Conservation (phyloP, 35 echinoderm and acorn worm species). For the Holothuria glaberrima region DNA sequence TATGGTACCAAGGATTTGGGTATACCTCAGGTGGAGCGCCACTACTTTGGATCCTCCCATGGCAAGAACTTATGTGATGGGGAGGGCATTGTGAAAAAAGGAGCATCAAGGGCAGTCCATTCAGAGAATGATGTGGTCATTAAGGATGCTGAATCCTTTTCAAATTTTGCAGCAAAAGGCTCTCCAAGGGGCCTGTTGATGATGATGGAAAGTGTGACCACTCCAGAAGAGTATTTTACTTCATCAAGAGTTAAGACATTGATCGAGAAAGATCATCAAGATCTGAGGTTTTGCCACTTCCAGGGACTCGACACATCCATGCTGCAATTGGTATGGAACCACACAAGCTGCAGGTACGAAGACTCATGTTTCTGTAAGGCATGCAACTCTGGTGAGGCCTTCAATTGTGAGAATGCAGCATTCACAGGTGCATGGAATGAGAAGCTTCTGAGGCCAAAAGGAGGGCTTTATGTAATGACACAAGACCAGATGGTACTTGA, state of each 20-base stretch:
- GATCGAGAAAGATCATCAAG: neutral
- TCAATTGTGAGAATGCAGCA: neutral
- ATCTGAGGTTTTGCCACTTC: neutral
- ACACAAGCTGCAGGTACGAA: neutral
- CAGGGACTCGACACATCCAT: neutral
- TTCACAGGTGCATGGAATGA: neutral
- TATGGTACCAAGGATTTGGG: neutral
- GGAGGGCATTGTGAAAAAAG: neutral
- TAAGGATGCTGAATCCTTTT: neutral
- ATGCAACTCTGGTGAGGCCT: neutral
- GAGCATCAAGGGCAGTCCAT: neutral
- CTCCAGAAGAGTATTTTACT: neutral
- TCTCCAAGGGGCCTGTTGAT: neutral
- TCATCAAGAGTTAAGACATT: neutral
- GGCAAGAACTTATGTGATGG: slow-evolving; percentile 23
- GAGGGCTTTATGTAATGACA: too few species aligned
- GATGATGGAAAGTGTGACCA: neutral
- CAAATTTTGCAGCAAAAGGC: neutral
- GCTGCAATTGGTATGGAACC: neutral
- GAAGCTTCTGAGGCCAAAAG: too few species aligned
- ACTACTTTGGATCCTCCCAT: slow-evolving; percentile 22
- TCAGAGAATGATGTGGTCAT: neutral
- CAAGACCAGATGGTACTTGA: too few species aligned
- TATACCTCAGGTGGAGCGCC: neutral
- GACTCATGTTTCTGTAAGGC: neutral